phyloP scores from a whole-genome alignment of 2,797 vertebrate genomes.

The Gastrophryne carolinensis region DNA sequence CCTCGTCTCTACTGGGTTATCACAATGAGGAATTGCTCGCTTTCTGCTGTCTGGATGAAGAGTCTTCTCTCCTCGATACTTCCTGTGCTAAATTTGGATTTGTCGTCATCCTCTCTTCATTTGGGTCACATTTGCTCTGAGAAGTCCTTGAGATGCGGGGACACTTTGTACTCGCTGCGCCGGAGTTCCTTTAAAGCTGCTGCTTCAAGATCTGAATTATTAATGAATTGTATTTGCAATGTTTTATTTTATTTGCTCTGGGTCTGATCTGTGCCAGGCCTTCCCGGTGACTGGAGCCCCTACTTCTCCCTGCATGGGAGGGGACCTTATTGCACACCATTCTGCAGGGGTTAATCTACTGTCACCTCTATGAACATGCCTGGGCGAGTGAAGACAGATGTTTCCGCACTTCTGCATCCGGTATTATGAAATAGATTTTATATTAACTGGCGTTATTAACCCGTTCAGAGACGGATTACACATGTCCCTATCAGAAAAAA shows the following conservation, averaged over 20 bases:
- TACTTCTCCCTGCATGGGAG: too few species aligned
- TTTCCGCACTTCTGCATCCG: neutral
- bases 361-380: neutral
- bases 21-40: neutral
- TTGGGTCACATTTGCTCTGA: constrained; percentile 50
- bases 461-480: too few species aligned
- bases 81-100: constrained; percentile 49
- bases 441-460: too few species aligned
- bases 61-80: neutral
- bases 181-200: constrained; percentile 26
- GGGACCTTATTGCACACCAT: neutral
- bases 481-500: too few species aligned
- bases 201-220: constrained; percentile 41
- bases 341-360: neutral
- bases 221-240: constrained; percentile 34
- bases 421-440: neutral
- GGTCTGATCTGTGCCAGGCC: neutral
- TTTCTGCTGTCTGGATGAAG: constrained; percentile 15
- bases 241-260: neutral
- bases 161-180: constrained; percentile 35
- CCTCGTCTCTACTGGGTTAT: constrained; percentile 5
- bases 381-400: neutral
- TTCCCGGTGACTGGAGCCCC: neutral
- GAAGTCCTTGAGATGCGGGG: constrained; percentile 48
- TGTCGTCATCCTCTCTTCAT: constrained; percentile 45